A percentile compares a stretch with the other conserved stretches of the same genome.
phyloP scores from a whole-genome alignment of 2,888 invertebrate species.

The Lutraria lutraria region DNA sequence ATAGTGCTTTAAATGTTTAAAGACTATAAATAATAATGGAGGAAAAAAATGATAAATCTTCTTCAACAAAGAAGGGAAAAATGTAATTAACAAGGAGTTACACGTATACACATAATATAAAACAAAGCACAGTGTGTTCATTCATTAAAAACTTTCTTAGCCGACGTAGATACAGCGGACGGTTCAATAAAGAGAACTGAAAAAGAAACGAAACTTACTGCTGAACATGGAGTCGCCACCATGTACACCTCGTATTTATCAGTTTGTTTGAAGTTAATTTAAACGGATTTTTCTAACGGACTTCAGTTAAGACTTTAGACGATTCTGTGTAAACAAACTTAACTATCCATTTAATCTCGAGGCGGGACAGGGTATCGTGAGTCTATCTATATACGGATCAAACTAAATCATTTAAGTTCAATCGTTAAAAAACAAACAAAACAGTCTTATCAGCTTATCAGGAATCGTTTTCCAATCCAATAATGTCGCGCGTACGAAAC shows the following conservation, averaged over 20 bases:
- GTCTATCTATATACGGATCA: too few relatives aligned
- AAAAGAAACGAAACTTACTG: neutral
- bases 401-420: too few relatives aligned
- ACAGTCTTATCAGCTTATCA: too few relatives aligned
- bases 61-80: neutral
- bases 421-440: too few relatives aligned
- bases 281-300: neutral
- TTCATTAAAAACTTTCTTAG: neutral
- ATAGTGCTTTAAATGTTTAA: neutral
- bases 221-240: neutral
- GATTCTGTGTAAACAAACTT: neutral
- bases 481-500: too few relatives aligned
- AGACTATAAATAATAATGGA: neutral
- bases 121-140: neutral
- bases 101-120: neutral
- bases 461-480: too few relatives aligned
- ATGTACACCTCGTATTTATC: neutral
- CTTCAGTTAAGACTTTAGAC: neutral
- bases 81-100: neutral
- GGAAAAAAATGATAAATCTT: neutral
- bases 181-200: neutral
- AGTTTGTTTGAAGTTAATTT: neutral
- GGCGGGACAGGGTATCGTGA: neutral
- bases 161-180: neutral
- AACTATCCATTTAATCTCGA: neutral